phyloP scores from a whole-genome alignment of 2,797 vertebrate species.

The Eleutherodactylus coqui region DNA sequence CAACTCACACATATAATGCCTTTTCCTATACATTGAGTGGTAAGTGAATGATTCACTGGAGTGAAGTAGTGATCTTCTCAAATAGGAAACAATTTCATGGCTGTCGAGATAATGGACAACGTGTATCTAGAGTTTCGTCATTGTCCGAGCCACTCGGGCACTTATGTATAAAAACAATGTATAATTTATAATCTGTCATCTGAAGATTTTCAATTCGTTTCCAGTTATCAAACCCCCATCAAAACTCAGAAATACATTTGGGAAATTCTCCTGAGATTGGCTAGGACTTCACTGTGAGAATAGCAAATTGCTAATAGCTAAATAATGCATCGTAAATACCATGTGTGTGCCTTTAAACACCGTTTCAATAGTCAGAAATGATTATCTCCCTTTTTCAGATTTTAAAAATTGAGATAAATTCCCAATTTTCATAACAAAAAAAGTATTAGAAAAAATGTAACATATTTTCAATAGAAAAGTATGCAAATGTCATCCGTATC shows the following conservation, averaged over 20 bases:
- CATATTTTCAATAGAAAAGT: not conserved
- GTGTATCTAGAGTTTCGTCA: not conserved
- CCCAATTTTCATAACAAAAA: too few relatives aligned
- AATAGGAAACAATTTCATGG: slow-evolving; percentile 13
- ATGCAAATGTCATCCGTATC: too few relatives aligned
- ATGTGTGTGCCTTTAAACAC: not conserved
- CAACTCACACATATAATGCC: slow-evolving; percentile 29
- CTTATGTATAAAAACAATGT: slow-evolving; percentile 33
- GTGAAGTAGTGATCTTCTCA: slow-evolving; percentile 10
- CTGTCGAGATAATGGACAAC: slow-evolving; percentile 29
- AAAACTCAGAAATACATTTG: slow-evolving; percentile 35
- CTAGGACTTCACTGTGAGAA: slow-evolving; percentile 5
- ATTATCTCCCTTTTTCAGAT: not conserved
- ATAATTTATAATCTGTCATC: slow-evolving; percentile 48
- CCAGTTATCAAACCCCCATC: slow-evolving; percentile 20
- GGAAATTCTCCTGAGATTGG: slow-evolving; percentile 15
- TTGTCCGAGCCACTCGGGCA: slow-evolving; percentile 10
- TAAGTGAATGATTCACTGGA: slow-evolving; percentile 32
- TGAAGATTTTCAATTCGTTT: slow-evolving; percentile 37
- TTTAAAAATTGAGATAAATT: not conserved
- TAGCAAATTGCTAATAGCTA: slow-evolving; percentile 16
- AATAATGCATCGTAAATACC: slow-evolving; percentile 35
- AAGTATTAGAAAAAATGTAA: too few relatives aligned
- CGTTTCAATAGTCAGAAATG: not conserved
- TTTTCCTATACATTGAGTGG: slow-evolving; percentile 47